phyloP scores from a whole-genome alignment of 1,140 invertebrate genomes.

The Aphaenogaster ashmeadi region DNA sequence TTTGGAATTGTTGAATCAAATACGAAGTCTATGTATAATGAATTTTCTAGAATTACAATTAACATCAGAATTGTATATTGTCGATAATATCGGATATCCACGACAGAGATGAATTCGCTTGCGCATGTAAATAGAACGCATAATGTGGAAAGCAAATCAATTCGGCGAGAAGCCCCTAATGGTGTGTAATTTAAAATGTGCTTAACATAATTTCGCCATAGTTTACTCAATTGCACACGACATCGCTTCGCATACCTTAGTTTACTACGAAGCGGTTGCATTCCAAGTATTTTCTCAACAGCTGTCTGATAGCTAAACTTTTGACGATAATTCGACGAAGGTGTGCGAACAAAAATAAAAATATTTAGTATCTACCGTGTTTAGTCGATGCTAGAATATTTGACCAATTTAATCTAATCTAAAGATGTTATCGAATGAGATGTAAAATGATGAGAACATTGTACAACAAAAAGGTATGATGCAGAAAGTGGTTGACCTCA shows the following conservation, averaged over 20 bases:
- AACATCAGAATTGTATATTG: slow-evolving; percentile 13
- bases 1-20: slow-evolving; percentile 55
- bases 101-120: neutral
- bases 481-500: slow-evolving; percentile 69
- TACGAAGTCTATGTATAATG: slow-evolving; percentile 33
- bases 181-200: slow-evolving; percentile 46
- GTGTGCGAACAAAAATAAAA: neutral
- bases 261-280: slow-evolving; percentile 64
- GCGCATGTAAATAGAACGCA: slow-evolving; percentile 24
- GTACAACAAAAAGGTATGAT: slow-evolving; percentile 20
- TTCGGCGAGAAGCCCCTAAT: neutral
- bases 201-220: slow-evolving; percentile 47
- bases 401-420: slow-evolving; percentile 54
- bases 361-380: slow-evolving; percentile 16
- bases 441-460: slow-evolving; percentile 24
- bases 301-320: neutral
- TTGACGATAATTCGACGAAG: neutral
- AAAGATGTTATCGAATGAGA: slow-evolving; percentile 17
- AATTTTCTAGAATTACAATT: slow-evolving; percentile 7
- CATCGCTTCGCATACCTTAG: slow-evolving; percentile 52
- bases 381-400: slow-evolving; percentile 31
- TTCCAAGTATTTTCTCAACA: slow-evolving; percentile 69
- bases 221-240: slow-evolving; percentile 16
- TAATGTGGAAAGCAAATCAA: slow-evolving; percentile 72
- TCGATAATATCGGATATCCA: neutral